Conservation (phyloP, 2,888 invertebrate genomes). For the Zonitis immaculata region DNA sequence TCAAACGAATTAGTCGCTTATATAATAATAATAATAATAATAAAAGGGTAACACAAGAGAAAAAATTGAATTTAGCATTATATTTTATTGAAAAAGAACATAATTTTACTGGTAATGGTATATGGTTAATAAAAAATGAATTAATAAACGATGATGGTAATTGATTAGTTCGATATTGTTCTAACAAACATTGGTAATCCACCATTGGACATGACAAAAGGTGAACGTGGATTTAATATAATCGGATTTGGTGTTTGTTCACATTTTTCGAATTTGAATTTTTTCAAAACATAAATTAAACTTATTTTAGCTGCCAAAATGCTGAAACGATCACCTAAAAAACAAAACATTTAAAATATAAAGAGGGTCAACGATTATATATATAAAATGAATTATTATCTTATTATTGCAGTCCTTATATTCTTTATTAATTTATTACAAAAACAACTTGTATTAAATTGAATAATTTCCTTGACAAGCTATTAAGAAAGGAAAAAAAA, state of each 20-base stretch:
- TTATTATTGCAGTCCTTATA: constrained; percentile 1
- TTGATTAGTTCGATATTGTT: constrained; percentile 2
- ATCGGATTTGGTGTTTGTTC: constrained; percentile 37
- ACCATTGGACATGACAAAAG: constrained; percentile 36
- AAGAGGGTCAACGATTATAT: not conserved
- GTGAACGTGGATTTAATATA: constrained; percentile 36
- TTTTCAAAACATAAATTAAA: constrained; percentile 35
- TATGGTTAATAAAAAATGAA: constrained; percentile 51
- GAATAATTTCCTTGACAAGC: not conserved
- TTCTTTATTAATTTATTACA: not conserved
- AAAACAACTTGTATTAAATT: not conserved
- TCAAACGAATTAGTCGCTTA: constrained; percentile 13
- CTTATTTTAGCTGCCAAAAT: constrained; percentile 42
- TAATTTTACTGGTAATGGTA: constrained; percentile 71
- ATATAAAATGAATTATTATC: not conserved
- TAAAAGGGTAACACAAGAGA: constrained; percentile 37
- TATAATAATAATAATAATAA: constrained; percentile 24
- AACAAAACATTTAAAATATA: constrained; percentile 10
- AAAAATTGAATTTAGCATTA: constrained; percentile 60
- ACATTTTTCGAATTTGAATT: constrained; percentile 36
- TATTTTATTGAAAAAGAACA: constrained; percentile 69
- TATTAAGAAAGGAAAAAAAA: not conserved
- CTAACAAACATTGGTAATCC: constrained; percentile 37
- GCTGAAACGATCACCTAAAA: constrained; percentile 44
- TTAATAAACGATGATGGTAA: constrained; percentile 4